Evolutionary conservation across 2,888 invertebrate genomes (phyloP), one percentile per base, ranked within the genome.

Genomic region (Rhaphigaster nebulosa): DNA sequence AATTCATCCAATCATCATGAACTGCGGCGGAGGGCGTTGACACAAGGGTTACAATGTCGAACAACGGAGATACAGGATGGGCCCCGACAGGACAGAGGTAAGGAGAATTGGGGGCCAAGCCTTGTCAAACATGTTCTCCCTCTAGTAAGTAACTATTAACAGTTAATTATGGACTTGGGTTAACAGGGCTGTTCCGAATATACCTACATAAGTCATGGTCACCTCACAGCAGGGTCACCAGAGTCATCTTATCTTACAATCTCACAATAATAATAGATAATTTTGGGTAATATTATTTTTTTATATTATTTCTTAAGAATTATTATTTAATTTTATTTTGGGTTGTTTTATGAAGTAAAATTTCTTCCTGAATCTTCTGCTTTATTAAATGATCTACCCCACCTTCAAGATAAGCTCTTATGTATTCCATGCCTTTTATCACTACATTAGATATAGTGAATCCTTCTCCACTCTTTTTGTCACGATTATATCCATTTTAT

Each of bases 81-180:
- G 15, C 34, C 34, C 18, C 18, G 70, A 70, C 70, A 70, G 70
- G 34, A 18, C 70, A 70, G 34, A 70, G 70, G 34, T 70, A 70
- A 70, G 70, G 70, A 84, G 84, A 45, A 84, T 15, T 8, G 84
- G 84, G n/a, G 45, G n/a, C 26, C n/a, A 26, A 20, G 70, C 70
- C 84, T 45, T 84, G 84, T 84, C 45, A 10, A n/a, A 41, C 84
- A 84, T 84, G 84, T 84, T 5, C 41, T 23, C 26, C 26, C 84
- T 84, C 45, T 45, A 45, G 84, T 84, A 84, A 84, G 84, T 84
- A 84, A 45, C 84, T 84, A 45, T 84, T 84, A 84, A 45, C 84
- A 84, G 84, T 26, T 84, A 84, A 84, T 84, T 84, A 84, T 45
- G 41, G 41, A 84, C 41, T 84, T 84, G 45, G 84, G 45, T 84